Percentiles rank a stretch among this genome's conserved stretches.
Evolutionary conservation across 2,113 vertebrate genomes (phyloP).

Genomic region (Xenopus tropicalis): UCB_Xtro_10.0 CM004446.2:35179501-35180000

Average conservation of each 20-base stretch:
- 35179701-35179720: neutral
- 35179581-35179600: neutral
- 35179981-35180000: neutral
- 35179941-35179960: neutral
- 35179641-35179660: neutral
- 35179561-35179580: neutral
- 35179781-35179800: neutral
- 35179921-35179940: neutral
- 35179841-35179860: neutral
- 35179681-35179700: neutral
- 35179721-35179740: neutral
- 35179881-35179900: too few relatives aligned
- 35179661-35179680: neutral
- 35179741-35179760: too few relatives aligned
- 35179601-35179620: too few relatives aligned
- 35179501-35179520: too few relatives aligned
- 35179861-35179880: neutral
- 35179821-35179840: neutral
- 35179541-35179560: too few relatives aligned
- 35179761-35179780: too few relatives aligned
- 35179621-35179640: neutral
- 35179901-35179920: neutral
- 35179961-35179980: neutral
- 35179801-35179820: constrained; percentile 1
- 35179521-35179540: too few relatives aligned